Evolutionary conservation across 2,113 vertebrate species (phyloP).

Genomic region (Xenus cinereus): DNA sequence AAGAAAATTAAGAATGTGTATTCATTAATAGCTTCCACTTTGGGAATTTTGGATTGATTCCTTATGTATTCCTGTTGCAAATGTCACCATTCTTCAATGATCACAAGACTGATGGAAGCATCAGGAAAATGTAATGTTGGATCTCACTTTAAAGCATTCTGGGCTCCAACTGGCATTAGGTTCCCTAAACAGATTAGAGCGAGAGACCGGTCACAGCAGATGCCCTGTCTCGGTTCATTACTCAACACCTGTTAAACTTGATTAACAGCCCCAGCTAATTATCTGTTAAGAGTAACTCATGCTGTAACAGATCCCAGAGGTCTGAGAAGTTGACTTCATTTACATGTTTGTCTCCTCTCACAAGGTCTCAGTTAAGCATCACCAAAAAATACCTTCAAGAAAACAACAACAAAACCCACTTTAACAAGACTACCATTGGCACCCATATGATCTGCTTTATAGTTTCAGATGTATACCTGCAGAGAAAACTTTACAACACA

Average conservation of each 20-base stretch:
- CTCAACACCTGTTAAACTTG: slow-evolving; percentile 79
- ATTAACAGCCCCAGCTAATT: slow-evolving; percentile 77
- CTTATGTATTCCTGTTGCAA: slow-evolving; percentile 4
- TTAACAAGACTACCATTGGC: neutral
- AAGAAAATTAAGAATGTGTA: neutral
- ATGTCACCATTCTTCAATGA: slow-evolving; percentile 38
- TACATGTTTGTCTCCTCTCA: slow-evolving; percentile 70
- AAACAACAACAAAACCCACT: neutral
- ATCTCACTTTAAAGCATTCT: slow-evolving; percentile 13
- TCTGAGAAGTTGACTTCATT: slow-evolving; percentile 71
- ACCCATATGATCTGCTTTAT: slow-evolving; percentile 19
- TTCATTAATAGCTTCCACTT: slow-evolving; percentile 21
- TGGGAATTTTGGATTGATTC: slow-evolving; percentile 2
- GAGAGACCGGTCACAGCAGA: slow-evolving; percentile 71
- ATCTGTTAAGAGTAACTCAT: slow-evolving; percentile 71
- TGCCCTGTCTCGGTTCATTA: slow-evolving; percentile 78
- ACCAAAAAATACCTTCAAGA: slow-evolving; percentile 1
- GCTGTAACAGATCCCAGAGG: slow-evolving; percentile 69
- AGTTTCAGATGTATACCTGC: neutral
- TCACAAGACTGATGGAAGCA: slow-evolving; percentile 40
- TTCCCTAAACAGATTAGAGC: slow-evolving; percentile 65
- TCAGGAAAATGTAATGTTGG: neutral
- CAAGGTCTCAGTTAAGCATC: slow-evolving; percentile 68
- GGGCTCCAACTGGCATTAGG: slow-evolving; percentile 18
- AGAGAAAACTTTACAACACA: neutral